Evolutionary conservation across 2,888 invertebrate genomes (phyloP).

Genomic region (Athetis lepigone): DNA sequence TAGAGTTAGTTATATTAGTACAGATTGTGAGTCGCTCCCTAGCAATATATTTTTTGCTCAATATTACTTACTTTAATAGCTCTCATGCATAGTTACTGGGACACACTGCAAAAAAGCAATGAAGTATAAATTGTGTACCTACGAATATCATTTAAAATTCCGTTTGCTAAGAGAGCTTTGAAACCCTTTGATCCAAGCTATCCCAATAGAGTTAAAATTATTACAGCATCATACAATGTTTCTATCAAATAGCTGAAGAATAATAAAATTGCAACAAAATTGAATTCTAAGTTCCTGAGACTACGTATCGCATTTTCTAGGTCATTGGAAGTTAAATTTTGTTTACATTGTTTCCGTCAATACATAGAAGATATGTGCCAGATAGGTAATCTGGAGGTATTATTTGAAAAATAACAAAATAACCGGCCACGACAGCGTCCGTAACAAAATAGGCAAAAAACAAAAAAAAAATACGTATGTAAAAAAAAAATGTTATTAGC

Average conservation of each 20-base stretch:
- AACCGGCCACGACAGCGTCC: no score
- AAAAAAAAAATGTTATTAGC: no score
- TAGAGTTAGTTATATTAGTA: no score
- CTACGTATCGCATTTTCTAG: conserved; percentile 36
- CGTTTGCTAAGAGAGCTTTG: conserved; percentile 18
- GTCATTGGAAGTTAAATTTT: conserved; percentile 33
- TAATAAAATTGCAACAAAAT: conserved; percentile 55
- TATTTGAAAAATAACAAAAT: no score
- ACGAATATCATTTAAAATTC: conserved; percentile 8
- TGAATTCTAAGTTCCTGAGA: conserved; percentile 45
- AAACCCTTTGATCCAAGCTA: conserved; percentile 35
- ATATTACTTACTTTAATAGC: no score
- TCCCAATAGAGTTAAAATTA: conserved; percentile 23
- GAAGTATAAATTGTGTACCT: no score
- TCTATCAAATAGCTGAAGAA: conserved; percentile 41
- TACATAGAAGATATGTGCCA: conserved; percentile 6
- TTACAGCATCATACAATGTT: conserved; percentile 40
- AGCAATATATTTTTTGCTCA: no score
- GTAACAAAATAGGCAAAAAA: no score
- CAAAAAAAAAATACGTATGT: no score
- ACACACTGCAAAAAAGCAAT: no score
- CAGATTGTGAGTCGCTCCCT: no score
- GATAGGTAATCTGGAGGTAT: background rate
- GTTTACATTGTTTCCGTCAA: conserved; percentile 32
- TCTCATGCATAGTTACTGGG: no score